These are phyloP conservation scores for Eubucco bourcierii DNA, from an alignment of 2,113 vertebrate species.

Conservation along the genomic window DNA sequence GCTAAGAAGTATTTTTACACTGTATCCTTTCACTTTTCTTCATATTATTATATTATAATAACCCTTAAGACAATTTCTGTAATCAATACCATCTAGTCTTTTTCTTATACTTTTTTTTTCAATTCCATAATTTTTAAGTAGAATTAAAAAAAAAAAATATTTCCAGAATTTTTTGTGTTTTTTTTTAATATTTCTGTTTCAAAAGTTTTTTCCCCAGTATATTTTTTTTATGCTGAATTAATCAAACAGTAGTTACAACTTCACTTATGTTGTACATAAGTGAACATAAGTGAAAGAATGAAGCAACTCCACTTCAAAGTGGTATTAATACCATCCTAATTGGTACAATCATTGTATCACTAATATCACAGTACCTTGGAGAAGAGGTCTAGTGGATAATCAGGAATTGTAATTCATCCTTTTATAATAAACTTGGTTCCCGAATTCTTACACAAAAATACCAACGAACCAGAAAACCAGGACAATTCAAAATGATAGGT, in stretches of 20 bases:
- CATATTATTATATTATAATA: background rate
- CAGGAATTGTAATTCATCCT: background rate
- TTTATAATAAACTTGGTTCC: background rate
- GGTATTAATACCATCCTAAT: background rate
- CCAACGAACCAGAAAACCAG: background rate
- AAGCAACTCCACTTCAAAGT: background rate
- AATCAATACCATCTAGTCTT: background rate
- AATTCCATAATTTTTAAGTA: background rate
- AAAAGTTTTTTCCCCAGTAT: background rate
- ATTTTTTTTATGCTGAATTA: fast-evolving
- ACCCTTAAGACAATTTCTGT: background rate
- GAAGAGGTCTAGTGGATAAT: background rate
- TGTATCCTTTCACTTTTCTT: background rate
- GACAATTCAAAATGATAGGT: background rate
- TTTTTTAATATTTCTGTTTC: too few species aligned
- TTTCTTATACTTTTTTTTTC: background rate
- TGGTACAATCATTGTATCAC: too few species aligned
- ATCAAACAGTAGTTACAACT: background rate
- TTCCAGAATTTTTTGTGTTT: too few species aligned
- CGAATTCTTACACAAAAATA: background rate
- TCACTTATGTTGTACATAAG: fast-evolving
- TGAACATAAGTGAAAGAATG: background rate
- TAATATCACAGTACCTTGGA: background rate
- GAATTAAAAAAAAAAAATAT: too few species aligned
- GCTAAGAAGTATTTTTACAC: too few species aligned